A percentile compares a stretch with the other conserved stretches of the same genome.
phyloP scores from a whole-genome alignment of 2,113 vertebrate species.

The Nematolebias whitei region DNA sequence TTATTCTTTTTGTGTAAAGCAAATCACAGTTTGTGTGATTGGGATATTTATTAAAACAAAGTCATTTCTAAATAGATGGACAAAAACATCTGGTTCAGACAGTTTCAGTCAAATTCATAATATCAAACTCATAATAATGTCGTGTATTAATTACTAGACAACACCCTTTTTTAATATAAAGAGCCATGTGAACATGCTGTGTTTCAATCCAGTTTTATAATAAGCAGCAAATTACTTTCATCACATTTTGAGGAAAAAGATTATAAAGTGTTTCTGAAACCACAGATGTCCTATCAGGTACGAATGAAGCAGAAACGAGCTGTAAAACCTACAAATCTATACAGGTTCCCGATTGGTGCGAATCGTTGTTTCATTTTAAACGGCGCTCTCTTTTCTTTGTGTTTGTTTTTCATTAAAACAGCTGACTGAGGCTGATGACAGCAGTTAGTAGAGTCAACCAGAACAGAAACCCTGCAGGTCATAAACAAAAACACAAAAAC shows the following conservation, averaged over 20 bases:
- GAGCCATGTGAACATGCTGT: background rate
- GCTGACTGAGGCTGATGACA: background rate
- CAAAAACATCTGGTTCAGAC: background rate
- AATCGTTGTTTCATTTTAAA: background rate
- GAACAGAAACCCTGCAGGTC: background rate
- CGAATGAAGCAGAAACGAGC: background rate
- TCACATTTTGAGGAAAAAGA: background rate
- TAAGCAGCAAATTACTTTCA: background rate
- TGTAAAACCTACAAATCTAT: background rate
- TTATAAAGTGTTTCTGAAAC: background rate
- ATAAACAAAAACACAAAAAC: conserved; percentile 2
- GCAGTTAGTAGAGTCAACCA: background rate
- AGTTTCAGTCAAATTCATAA: background rate
- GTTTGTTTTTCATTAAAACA: conserved; percentile 6
- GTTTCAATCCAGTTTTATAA: background rate
- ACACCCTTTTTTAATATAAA: background rate
- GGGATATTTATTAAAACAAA: background rate
- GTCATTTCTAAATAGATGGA: background rate
- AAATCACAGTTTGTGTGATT: background rate
- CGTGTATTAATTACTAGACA: background rate
- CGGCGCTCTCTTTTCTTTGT: background rate
- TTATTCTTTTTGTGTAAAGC: background rate
- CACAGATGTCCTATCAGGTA: background rate
- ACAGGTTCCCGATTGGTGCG: background rate
- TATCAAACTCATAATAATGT: background rate